These are phyloP conservation scores for Strix uralensis DNA, from an alignment of 2,113 vertebrate genomes.

Conservation along the genomic window DNA sequence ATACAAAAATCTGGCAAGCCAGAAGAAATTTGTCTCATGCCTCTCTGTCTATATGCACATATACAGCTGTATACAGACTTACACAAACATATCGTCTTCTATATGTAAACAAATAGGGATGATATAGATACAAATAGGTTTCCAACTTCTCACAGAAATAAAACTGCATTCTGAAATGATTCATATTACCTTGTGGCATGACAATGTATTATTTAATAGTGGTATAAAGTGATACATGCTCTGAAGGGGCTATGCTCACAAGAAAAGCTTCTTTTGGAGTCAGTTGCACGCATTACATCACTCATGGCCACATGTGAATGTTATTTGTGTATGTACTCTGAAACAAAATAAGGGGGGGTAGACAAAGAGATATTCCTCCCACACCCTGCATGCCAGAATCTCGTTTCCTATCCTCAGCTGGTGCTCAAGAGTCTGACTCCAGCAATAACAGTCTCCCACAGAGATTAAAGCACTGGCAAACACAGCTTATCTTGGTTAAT, in stretches of 20 bases:
- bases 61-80: neutral
- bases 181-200: neutral
- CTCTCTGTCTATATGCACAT: neutral
- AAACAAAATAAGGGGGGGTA: conserved; percentile 45
- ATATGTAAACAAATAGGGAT: neutral
- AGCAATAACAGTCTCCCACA: conserved; percentile 70
- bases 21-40: neutral
- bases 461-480: conserved; percentile 72
- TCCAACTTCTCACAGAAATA: neutral
- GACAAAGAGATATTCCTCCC: conserved; percentile 66
- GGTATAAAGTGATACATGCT: neutral
- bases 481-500: conserved; percentile 67
- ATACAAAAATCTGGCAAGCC: neutral
- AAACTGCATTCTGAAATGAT: neutral
- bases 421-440: conserved; percentile 62
- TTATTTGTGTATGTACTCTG: conserved; percentile 54
- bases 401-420: conserved; percentile 70
- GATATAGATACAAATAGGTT: neutral
- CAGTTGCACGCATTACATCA: conserved; percentile 12
- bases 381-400: conserved; percentile 51
- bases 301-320: conserved; percentile 40
- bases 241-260: neutral
- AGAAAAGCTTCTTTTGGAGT: conserved; percentile 24
- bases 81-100: neutral
- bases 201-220: neutral